Conservation (phyloP, 2,797 vertebrate species). For the Sternotherus odoratus region DNA sequence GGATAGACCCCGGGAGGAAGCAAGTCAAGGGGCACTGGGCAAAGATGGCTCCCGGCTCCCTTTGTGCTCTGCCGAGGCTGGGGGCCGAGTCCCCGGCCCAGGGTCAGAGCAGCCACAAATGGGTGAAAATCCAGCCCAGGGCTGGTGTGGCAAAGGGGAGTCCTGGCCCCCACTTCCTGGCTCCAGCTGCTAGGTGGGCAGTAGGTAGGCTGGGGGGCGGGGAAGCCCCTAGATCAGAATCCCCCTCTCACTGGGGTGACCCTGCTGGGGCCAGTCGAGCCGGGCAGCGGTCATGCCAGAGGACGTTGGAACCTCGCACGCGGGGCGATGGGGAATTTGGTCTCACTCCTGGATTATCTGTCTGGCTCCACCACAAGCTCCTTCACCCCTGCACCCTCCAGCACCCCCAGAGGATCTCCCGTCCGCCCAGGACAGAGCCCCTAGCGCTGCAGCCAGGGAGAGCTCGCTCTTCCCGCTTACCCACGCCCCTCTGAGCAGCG, state of each 20-base stretch:
- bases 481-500: neutral
- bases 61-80: neutral
- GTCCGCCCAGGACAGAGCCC: neutral
- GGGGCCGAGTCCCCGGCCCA: too few relatives aligned
- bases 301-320: neutral
- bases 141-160: neutral
- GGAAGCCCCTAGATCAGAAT: too few relatives aligned
- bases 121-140: neutral
- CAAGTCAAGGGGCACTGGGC: too few relatives aligned
- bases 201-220: neutral
- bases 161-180: neutral
- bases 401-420: neutral
- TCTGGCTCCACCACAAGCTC: neutral
- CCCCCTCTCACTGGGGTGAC: neutral
- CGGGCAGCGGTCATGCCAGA: too few relatives aligned
- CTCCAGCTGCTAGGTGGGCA: neutral
- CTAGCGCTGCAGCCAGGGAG: neutral
- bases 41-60: neutral
- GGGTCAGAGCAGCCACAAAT: neutral
- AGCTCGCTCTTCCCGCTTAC: too few relatives aligned
- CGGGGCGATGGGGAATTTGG: neutral
- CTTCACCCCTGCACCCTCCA: neutral
- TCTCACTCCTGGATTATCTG: neutral
- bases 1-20: neutral
- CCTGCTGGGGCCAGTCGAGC: neutral